Base-by-base conservation (phyloP, 1,140 invertebrate genomes). In the Grapholita molesta region DNA sequence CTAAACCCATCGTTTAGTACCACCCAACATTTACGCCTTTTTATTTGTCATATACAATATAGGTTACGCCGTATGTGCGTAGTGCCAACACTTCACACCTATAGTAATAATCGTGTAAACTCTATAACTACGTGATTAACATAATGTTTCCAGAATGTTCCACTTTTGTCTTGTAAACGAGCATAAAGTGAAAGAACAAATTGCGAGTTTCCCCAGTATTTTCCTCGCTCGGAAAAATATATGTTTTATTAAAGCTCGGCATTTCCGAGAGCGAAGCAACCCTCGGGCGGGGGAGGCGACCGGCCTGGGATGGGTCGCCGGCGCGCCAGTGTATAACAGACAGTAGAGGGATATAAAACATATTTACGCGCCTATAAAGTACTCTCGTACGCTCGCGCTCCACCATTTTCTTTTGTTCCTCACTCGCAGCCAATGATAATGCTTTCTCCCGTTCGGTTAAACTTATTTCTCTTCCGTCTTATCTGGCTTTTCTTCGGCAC, bases 131-230 rank as follows among this genome's bases (percentile, higher is more conserved):
- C 79, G 82, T 85, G 86, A 91, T 91, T 91, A 91, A 89, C 88
- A 91, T 91, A 90, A 90, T 90, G 86, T 90, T 91, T 81, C 82
- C 86, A 83, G 82, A 90, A 91, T 90, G 89, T 89, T 90, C 88
- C 86, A 89, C 89, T 90, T 91, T 91, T 91, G 87, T 91, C 89
- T 91, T 90, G 89, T 91, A 91, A 91, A 91, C 89, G 89, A 89
- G 88, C 87, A 90, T 90, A 91, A 91, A 91, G 89, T 91, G 89
- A 91, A 91, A 90, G 89, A 91, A 90, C 89, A 90, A 91, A 91
- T 91, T 91, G 88, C 88, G 86, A 91, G 88, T 90, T 91, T 91
- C 87, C 89, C 86, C 89, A 89, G 86, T 91, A 90, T 91, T 91
- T 91, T 90, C 88, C 88, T 90, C 88, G 89, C 88, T 90, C 86